Evolutionary conservation across 2,797 vertebrate species (phyloP).

Genomic region (Spinus olivaceus): DNA sequence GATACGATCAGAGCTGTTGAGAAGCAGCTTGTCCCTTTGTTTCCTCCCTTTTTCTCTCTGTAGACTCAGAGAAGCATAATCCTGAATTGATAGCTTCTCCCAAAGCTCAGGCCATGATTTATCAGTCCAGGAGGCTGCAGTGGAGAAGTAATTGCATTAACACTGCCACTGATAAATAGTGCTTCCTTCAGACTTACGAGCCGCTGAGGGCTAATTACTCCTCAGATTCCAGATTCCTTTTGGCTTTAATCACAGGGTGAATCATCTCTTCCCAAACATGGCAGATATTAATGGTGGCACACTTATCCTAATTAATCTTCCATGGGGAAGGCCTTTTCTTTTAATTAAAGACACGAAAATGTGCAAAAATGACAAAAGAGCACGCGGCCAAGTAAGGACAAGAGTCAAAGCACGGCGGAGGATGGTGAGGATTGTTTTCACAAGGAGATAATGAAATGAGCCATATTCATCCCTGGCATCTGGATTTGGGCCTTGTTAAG

Average conservation of each 20-base stretch:
- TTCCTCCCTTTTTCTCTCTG: background rate
- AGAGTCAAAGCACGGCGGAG: background rate
- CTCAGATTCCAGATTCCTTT: conserved; percentile 73
- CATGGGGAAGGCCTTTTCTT: conserved; percentile 51
- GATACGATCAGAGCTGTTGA: background rate
- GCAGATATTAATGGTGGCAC: conserved; percentile 72
- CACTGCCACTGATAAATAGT: conserved; percentile 73
- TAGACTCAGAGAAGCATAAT: conserved; percentile 3
- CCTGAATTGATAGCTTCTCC: conserved; percentile 61
- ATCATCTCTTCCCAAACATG: conserved; percentile 80
- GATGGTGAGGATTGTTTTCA: background rate
- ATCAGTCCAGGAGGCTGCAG: conserved; percentile 32
- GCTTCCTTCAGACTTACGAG: conserved; percentile 71
- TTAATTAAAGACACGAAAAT: conserved; percentile 69
- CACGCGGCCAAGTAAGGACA: background rate
- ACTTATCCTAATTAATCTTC: conserved; percentile 71
- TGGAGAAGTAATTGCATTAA: conserved; percentile 71
- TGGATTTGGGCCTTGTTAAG: conserved; percentile 30
- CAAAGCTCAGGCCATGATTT: conserved; percentile 43
- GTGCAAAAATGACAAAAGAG: conserved; percentile 48
- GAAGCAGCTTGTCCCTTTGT: background rate
- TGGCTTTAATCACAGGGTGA: conserved; percentile 84
- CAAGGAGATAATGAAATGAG: background rate
- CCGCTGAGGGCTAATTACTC: conserved; percentile 83
- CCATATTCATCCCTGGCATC: conserved; percentile 32